Conservation (phyloP, 2,797 vertebrate genomes). For the Discoglossus pictus region DNA sequence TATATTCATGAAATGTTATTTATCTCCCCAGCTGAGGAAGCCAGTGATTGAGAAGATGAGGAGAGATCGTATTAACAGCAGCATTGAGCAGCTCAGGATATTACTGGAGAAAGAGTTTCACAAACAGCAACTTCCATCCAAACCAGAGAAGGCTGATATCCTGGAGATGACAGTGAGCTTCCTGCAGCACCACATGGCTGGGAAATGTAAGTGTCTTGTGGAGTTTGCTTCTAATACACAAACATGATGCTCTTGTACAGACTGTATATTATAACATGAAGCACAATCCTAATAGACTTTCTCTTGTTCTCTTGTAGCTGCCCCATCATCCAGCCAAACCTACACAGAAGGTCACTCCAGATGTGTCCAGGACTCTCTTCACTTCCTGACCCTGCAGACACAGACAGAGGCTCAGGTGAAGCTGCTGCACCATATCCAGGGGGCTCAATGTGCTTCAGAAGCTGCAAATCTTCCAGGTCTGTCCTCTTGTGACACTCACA, state of each 20-base stretch:
- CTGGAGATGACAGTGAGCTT: constrained; percentile 77
- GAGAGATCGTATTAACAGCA: constrained; percentile 64
- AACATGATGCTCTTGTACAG: too few relatives aligned
- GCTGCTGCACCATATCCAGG: constrained; percentile 74
- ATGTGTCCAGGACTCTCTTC: constrained; percentile 78
- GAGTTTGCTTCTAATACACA: accelerated
- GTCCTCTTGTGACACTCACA: neutral
- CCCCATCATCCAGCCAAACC: constrained; percentile 53
- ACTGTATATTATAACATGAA: neutral
- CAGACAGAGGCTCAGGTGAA: constrained; percentile 73
- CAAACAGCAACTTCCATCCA: constrained; percentile 69
- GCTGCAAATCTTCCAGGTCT: constrained; percentile 31
- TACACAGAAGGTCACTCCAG: constrained; percentile 72
- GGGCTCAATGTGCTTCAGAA: constrained; percentile 31
- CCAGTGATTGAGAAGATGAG: constrained; percentile 79
- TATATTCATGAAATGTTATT: neutral
- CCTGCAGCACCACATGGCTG: constrained; percentile 66
- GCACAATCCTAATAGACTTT: neutral
- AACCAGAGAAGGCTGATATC: constrained; percentile 82
- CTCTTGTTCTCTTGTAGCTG: constrained; percentile 18
- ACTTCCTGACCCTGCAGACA: constrained; percentile 79
- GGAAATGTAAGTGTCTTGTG: constrained; percentile 53
- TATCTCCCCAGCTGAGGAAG: constrained; percentile 75
- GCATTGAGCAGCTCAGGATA: constrained; percentile 72
- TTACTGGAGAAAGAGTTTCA: constrained; percentile 72